Percentiles rank a stretch among this genome's conserved stretches.
Conservation (phyloP, 2,113 vertebrate species). For the Triplophysa rosa region DNA sequence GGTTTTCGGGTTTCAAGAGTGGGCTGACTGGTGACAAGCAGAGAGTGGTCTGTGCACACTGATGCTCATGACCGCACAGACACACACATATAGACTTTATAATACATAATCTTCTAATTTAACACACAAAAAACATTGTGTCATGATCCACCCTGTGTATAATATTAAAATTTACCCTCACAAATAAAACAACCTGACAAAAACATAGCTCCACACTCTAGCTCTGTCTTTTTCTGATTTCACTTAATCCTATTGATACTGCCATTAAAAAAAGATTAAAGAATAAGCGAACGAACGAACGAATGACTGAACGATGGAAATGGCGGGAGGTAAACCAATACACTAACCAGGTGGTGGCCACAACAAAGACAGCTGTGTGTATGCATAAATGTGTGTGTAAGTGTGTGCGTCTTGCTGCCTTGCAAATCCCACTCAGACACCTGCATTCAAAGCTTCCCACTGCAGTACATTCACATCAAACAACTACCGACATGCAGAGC, state of each 20-base stretch:
- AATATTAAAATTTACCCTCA: too few species aligned
- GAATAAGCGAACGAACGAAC: background rate
- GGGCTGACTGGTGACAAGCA: background rate
- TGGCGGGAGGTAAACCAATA: constrained; percentile 3
- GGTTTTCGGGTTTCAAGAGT: background rate
- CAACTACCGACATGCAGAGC: constrained; percentile 35
- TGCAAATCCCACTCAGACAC: constrained; percentile 53
- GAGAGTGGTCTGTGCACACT: background rate
- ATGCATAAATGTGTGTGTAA: constrained; percentile 21
- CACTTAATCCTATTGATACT: background rate
- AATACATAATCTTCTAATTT: too few species aligned
- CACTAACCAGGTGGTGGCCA: constrained; percentile 24
- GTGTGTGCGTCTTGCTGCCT: constrained; percentile 36
- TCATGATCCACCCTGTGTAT: too few species aligned
- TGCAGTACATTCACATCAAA: constrained; percentile 41
- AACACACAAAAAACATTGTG: too few species aligned
- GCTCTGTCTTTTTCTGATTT: background rate
- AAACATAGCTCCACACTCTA: too few species aligned
- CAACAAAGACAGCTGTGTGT: constrained; percentile 27
- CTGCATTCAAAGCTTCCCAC: constrained; percentile 50
- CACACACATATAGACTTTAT: too few species aligned
- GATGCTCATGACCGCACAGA: background rate
- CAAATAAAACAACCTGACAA: too few species aligned
- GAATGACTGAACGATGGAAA: constrained; percentile 4
- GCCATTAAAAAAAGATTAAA: background rate